A percentile compares a stretch with the other conserved stretches of the same genome.
Conservation (phyloP, 2,888 invertebrate species). For the Archips xylosteana region DNA sequence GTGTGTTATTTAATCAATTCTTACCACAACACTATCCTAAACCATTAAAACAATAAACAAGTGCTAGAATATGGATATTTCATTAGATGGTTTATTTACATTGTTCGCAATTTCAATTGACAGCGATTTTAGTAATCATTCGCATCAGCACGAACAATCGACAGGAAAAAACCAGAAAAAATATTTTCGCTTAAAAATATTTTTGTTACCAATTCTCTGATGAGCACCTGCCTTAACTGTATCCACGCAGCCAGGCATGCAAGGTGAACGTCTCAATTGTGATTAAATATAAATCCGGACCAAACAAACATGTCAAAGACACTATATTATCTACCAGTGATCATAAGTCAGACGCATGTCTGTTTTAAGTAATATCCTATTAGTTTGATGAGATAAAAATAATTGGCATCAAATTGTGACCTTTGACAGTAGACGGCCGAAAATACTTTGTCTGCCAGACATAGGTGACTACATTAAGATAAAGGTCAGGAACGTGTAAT, state of each 20-base stretch:
- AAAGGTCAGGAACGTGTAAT: constrained; percentile 9
- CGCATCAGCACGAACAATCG: too few species aligned
- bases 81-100: too few species aligned
- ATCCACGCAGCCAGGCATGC: background rate
- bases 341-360: constrained; percentile 22
- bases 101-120: too few species aligned
- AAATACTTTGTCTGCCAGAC: constrained; percentile 16
- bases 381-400: constrained; percentile 30
- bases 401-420: constrained; percentile 18
- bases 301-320: background rate
- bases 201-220: too few species aligned
- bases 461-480: background rate
- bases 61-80: too few species aligned
- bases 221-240: too few species aligned
- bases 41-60: too few species aligned
- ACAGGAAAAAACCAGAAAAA: too few species aligned
- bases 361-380: constrained; percentile 9
- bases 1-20: too few species aligned
- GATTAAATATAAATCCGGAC: background rate
- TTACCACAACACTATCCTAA: too few species aligned
- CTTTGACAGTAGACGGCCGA: constrained; percentile 20
- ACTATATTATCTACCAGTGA: background rate
- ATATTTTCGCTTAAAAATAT: too few species aligned
- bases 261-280: constrained; percentile 11
- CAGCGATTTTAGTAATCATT: too few species aligned